Evolutionary conservation across 2,888 invertebrate species (phyloP), one percentile per base, ranked within the genome.

Genomic region (Osedax frankpressi): DNA sequence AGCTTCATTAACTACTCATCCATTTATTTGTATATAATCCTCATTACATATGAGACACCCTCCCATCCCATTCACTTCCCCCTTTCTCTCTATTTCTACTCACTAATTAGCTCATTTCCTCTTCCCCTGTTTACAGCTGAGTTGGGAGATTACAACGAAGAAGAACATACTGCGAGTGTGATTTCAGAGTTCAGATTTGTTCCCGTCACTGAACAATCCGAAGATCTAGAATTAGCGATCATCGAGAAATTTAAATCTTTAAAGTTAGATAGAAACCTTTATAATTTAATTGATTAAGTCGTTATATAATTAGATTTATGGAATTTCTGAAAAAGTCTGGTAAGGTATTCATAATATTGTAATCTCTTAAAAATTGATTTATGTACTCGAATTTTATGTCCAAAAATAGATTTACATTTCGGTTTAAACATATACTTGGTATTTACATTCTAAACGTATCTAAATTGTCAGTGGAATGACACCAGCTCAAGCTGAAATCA

Each of bases 141-240:
- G 87, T 87, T 97, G 73, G 98, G 98, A 59, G 98, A 99, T 85
- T 97, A 91, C 86, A 96, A 97, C 85, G 90, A 91, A 77, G 87
- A 89, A 65, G 88, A 90, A 73, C 98, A 99, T 84, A 92, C 93
- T 6, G 92, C 95, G n/a, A 93, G 93, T 19, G 92, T 94, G 73
- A 93, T 99, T 1, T 98, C 97, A 0, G 96, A 98, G 86, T 99
- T 98, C 85, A 90, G 93, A 76, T 99, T 99, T 87, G 91, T 94
- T 73, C 94, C 94, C 1, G 90, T 71, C 14, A 14, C 24, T 2
- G 92, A 81, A 25, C 97, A 97, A 87, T 91, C 93, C 0, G 96
- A 96, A 86, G 92, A 95, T 81, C 89, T 98, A 89, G 98, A 99
- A 87, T 89, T 94, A 74, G 91, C 91, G 82, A 92, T 96, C 80